phyloP scores from a whole-genome alignment of 2,113 vertebrate genomes.

The Riparia riparia region DNA sequence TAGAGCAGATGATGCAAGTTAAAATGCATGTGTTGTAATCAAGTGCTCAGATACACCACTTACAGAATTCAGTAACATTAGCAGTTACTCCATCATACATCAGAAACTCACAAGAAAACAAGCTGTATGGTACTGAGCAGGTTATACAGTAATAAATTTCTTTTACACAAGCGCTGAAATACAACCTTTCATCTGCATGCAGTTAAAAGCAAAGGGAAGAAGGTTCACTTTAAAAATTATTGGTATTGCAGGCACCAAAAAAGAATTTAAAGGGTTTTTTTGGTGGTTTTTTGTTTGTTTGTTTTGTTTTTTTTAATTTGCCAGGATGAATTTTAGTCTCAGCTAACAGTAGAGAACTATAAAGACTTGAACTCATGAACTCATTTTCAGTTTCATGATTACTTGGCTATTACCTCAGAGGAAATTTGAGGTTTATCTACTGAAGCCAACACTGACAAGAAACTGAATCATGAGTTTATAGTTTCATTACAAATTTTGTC shows the following conservation, averaged over 20 bases:
- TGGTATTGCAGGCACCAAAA: not conserved
- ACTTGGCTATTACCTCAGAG: not conserved
- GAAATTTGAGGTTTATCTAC: not conserved
- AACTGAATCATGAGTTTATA: not conserved
- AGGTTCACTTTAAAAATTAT: not conserved
- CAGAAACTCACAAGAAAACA: not conserved
- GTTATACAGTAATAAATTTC: not conserved
- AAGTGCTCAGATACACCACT: not conserved
- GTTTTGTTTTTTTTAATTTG: not conserved
- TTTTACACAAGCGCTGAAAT: not conserved
- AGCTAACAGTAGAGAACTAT: not conserved
- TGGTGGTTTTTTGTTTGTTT: too few species aligned
- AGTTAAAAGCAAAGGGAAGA: not conserved
- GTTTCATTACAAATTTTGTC: not conserved
- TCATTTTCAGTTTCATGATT: not conserved
- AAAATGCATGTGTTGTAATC: not conserved
- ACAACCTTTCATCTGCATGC: not conserved
- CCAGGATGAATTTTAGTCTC: not conserved
- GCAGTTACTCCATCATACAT: not conserved
- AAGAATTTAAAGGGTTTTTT: rapidly evolving
- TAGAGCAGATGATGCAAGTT: not conserved
- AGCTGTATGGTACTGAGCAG: not conserved
- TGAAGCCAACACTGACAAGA: not conserved
- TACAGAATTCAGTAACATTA: not conserved
- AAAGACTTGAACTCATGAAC: not conserved